Base-by-base conservation (phyloP, 2,888 invertebrate species). In the Alloplasta piceator region DNA sequence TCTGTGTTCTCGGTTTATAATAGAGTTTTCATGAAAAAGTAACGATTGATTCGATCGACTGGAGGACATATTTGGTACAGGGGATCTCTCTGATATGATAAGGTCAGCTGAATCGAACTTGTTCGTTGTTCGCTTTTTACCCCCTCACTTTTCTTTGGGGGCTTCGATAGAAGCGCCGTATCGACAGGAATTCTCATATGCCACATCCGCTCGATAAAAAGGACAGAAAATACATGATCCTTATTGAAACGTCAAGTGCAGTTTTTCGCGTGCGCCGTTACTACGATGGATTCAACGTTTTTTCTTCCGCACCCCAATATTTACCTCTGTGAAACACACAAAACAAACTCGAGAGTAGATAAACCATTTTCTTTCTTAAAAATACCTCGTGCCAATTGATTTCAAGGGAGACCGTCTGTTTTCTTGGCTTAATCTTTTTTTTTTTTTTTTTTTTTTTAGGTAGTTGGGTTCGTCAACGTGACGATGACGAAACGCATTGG, bases 221-320 rank as follows among this genome's bases (percentile, higher is more conserved):
- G 63, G 48, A 81, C 66, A 71, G 61, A 67, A 50, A 26, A 9
- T 56, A 74, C 73, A 66, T 48, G 58, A 56, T 38, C 61, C 67
- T 73, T 78, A 85, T 85, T 85, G 82, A 84, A 85, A 83, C 80
- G 83, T 85, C 84, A 83, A 43, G 74, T 68, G 70, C 85, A 84
- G 83, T 78, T 80, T 78, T 72, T 43, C 36, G 26, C 71, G 71
- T 60, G 60, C 52, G 16, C 66, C 76, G 60, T 52, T 50, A 75
- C 58, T 9, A 61, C 58, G 46, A 56, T 55, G 26, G 26, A 52
- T 46, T 56, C 55, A 55, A 48, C 12, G 48, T 64, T 70, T 55
- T 71, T 55, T 50, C 48, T 68, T 50, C 16, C 43, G 68, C 36
- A 74, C 9, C 12, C n/a, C 26, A 6, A 64, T 7, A 63, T 50